Percentiles rank a stretch among this genome's conserved stretches.
Conservation (phyloP, 2,888 invertebrate species). For the Neoitamus cyanurus region DNA sequence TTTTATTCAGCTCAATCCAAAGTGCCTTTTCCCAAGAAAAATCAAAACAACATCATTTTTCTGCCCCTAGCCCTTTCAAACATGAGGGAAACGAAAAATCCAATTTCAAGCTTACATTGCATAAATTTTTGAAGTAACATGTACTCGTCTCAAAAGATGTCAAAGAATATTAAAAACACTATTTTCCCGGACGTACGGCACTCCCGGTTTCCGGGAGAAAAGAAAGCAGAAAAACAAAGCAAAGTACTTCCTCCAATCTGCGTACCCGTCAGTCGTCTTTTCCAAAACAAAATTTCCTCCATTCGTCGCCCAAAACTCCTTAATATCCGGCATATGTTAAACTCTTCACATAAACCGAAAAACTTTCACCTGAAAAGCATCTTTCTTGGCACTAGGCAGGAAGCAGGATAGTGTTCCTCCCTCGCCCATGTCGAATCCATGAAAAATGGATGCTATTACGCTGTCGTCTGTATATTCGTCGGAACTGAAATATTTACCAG, state of each 20-base stretch:
- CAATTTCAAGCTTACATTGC: no score
- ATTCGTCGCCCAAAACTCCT: neutral
- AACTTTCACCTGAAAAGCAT: neutral
- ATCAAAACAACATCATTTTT: no score
- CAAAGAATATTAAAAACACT: no score
- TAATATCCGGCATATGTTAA: neutral
- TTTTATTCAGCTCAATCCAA: no score
- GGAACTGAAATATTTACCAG: constrained; percentile 1
- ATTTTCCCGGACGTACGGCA: no score
- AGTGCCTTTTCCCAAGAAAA: no score
- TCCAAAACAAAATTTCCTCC: neutral
- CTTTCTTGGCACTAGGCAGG: neutral
- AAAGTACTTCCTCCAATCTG: neutral
- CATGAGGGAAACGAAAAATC: no score
- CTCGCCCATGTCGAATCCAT: neutral
- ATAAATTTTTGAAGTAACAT: no score
- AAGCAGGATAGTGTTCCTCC: neutral
- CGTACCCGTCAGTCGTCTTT: no score
- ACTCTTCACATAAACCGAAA: neutral
- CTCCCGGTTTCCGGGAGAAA: no score
- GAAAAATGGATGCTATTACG: constrained; percentile 1
- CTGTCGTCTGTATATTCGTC: neutral
- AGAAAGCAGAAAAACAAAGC: neutral
- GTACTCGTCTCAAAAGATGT: no score
- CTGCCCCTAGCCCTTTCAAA: no score